Conservation (phyloP, 2,888 invertebrate genomes). For the Acleris literana region DNA sequence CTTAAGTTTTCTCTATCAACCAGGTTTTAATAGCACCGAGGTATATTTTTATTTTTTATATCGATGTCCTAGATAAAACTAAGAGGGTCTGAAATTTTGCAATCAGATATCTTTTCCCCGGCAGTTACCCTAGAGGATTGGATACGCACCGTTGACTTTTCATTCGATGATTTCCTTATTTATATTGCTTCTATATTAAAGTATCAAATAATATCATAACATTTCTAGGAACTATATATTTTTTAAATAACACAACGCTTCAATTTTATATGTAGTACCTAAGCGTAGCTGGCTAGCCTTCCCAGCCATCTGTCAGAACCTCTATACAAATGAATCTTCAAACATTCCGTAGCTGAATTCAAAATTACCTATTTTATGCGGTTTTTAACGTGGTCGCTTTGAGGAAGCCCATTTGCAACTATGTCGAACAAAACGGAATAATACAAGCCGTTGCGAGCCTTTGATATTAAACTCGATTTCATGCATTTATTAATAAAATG, state of each 20-base stretch:
- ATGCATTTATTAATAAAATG: constrained; percentile 36
- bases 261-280: not conserved
- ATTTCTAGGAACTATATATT: too few species aligned
- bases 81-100: constrained; percentile 11
- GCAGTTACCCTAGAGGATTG: constrained; percentile 10
- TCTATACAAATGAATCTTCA: constrained; percentile 44
- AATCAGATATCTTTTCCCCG: constrained; percentile 21
- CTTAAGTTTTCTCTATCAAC: too few species aligned
- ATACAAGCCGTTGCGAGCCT: constrained; percentile 34
- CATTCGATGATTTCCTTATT: constrained; percentile 4
- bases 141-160: constrained; percentile 16
- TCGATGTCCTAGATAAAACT: constrained; percentile 12
- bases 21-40: too few species aligned
- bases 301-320: constrained; percentile 7
- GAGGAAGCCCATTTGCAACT: constrained; percentile 50
- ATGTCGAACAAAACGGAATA: constrained; percentile 41
- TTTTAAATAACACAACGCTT: too few species aligned
- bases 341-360: constrained; percentile 53
- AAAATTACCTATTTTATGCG: constrained; percentile 58
- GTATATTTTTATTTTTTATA: not conserved
- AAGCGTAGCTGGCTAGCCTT: not conserved
- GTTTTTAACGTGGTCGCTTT: constrained; percentile 52
- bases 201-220: too few species aligned
- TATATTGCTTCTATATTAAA: not conserved
- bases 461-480: constrained; percentile 36